Evolutionary conservation across 2,888 invertebrate species (phyloP), one percentile per base, ranked within the genome.

Genomic region (Smittia sp.): DNA sequence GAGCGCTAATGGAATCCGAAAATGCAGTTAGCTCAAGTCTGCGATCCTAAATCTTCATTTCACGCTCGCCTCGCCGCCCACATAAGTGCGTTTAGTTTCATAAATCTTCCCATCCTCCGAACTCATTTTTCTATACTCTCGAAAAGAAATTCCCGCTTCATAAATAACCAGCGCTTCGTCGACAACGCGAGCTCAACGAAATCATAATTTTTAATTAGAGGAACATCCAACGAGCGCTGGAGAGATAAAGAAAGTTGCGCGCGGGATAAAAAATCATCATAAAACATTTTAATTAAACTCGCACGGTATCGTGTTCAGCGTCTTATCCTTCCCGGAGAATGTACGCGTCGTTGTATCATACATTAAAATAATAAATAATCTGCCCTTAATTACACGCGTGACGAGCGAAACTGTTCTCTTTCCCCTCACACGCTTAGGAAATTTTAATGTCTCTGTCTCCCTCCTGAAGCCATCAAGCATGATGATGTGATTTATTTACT

Each of bases 1-100:
- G 82, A 1, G 77, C 77, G 1, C 76, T 78, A 13, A 72, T 72
- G 72, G 72, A 72, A 24, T 58, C 72, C 20, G 72, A 72, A 62
- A 72, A 62, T 72, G 72, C 22, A 58, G 58, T 58, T 22, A 20
- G 20, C 7, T 7, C 58, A n/a, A 58, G 18, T 4, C 58, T 15
- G 13, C 7, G 52, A 7, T n/a, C 4, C 58, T 58, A 1, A 58
- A 58, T 58, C 22, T 18, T 58, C 9, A 20, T 58, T 58, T 18
- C 4, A n/a, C n/a, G n/a, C 52, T 46, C n/a, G 4, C n/a, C 18
- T 6, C 52, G 4, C 52, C 52, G n/a, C n/a, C 58, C 22, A 18
- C 4, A 3, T 18, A 46, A 58, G 18, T 52, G 7, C 7, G 52
- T 52, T n/a, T 52, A 52, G 15, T 15, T 52, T 18, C 13, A 15